Base-by-base conservation (phyloP, 2,113 vertebrate genomes). In the Pseudorasbora parva region DNA sequence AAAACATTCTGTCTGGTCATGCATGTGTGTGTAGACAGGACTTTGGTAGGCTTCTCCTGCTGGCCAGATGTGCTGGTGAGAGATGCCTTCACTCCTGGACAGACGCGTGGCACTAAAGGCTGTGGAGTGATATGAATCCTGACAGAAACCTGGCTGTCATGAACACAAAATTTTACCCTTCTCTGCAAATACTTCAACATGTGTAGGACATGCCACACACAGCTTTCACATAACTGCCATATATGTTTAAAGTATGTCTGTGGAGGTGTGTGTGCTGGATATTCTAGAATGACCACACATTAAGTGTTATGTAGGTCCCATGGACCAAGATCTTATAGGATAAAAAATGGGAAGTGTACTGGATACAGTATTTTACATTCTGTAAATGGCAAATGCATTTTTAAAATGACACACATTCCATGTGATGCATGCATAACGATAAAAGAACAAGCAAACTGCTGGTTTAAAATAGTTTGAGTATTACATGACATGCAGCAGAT, bases 1-100 rank as follows among this genome's bases (percentile, higher is more conserved):
- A 76, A 81, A 85, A 85, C 84, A 86, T 68, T 71, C 41, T 71
- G 82, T 71, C 69, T 41, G 71, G 43, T 66, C 21, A 73, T 25
- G 47, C 21, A 43, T 66, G 85, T 56, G 25, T 78, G 81, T 64
- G 59, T 45, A 81, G 41, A 45, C 75, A 54, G 86, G 76, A 49
- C 68, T 43, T 45, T 86, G 69, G 47, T 72, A 77, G 23, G 33
- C 37, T 62, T 21, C 73, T 87, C 71, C 91, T 92, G 91, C 81
- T 15, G 64, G 86, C 91, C 93, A 93, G 91, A 93, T 93, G 93
- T 92, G 89, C 87, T 89, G 91, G 77, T 72, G 86, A 90, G 86
- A 78, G 90, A 90, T 72, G 25, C 49, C 77, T 88, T 91, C 84
- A 78, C 85, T 86, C 62, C 78, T 83, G 72, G 72, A 81, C 79